Evolutionary conservation across 2,113 vertebrate genomes (phyloP).

Genomic region (Dendropsophus ebraccatus): DNA sequence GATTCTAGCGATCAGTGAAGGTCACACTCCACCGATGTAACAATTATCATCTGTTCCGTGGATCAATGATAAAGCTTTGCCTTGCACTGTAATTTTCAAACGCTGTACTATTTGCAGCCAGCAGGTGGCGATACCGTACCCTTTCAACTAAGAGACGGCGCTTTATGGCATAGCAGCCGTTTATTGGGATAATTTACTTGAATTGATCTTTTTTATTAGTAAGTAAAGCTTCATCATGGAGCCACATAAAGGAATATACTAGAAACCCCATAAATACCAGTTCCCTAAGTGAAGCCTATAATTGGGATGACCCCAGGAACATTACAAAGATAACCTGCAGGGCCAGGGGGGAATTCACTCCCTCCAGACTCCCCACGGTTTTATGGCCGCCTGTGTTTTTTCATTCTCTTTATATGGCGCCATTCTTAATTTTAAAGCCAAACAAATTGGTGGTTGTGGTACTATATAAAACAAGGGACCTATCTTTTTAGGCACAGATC

Average conservation of each 20-base stretch:
- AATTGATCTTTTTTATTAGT: no score
- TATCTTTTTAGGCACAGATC: no score
- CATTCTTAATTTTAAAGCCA: neutral
- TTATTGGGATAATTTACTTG: no score
- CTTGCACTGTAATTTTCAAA: neutral
- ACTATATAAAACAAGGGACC: neutral
- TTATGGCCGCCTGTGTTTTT: neutral
- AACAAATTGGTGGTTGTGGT: neutral
- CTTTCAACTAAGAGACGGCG: neutral
- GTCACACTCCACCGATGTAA: no score
- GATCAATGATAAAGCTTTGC: neutral
- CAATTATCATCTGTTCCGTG: no score
- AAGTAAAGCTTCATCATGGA: neutral
- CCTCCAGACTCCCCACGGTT: no score
- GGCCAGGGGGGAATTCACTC: no score
- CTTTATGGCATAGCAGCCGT: neutral
- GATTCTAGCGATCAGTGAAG: no score
- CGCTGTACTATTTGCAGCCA: neutral
- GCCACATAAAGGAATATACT: neutral
- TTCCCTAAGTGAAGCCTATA: neutral
- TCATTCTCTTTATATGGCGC: neutral
- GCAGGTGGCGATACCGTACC: neutral
- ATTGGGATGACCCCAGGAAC: neutral
- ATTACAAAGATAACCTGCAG: neutral
- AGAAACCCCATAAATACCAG: neutral